Conservation (phyloP, 2,797 vertebrate species). For the Phoebastria nigripes region DNA sequence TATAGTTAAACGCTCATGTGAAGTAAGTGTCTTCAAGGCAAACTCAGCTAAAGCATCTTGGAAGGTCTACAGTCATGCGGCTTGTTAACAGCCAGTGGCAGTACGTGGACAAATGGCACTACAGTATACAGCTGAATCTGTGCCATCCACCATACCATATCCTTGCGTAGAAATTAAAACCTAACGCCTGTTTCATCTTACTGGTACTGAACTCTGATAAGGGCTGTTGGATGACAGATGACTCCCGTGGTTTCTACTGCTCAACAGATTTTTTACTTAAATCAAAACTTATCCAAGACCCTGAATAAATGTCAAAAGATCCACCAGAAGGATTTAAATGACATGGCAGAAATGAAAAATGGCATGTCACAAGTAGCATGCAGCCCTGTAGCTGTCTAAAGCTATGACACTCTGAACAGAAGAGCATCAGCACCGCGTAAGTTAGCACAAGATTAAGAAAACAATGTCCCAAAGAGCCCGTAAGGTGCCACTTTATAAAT, state of each 20-base stretch:
- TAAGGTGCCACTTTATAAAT: not conserved
- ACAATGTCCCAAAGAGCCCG: not conserved
- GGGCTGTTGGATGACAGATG: not conserved
- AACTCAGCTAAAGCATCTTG: not conserved
- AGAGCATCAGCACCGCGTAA: not conserved
- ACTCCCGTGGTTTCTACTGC: not conserved
- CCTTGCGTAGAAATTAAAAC: not conserved
- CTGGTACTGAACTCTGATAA: not conserved
- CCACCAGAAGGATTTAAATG: not conserved
- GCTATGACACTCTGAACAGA: not conserved
- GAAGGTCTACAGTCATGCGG: not conserved
- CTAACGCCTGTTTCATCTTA: not conserved
- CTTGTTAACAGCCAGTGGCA: not conserved
- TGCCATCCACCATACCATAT: not conserved
- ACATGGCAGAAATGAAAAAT: not conserved
- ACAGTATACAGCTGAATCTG: accelerated
- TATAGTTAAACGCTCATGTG: not conserved
- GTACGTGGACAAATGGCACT: not conserved
- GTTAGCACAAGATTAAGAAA: not conserved
- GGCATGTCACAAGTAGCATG: not conserved
- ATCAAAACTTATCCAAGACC: not conserved
- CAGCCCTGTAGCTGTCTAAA: not conserved
- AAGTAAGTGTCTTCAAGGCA: not conserved
- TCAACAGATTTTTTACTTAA: not conserved
- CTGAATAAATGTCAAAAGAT: not conserved